Evolutionary conservation across 1,140 invertebrate species (phyloP).

Genomic region (Drosophila nebulosa): DNA sequence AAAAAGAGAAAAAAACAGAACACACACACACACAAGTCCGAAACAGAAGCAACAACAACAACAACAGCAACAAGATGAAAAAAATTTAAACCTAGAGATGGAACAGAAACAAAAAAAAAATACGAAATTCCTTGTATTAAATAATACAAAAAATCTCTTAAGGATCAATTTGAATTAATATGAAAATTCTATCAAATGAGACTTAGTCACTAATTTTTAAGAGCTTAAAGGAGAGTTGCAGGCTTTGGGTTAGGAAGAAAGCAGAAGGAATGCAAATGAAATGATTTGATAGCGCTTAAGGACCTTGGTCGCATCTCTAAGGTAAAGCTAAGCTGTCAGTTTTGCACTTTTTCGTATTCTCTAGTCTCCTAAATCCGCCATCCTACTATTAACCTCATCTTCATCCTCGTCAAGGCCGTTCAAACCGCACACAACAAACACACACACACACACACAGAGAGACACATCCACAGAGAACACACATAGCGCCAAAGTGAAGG

Average conservation of each 20-base stretch:
- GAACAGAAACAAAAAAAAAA: neutral
- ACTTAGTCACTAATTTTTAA: neutral
- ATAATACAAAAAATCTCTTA: too few relatives aligned
- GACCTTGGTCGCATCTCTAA: neutral
- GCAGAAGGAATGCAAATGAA: neutral
- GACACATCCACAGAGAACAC: neutral
- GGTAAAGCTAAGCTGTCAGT: constrained; percentile 24
- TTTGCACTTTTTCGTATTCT: constrained; percentile 38
- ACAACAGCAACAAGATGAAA: constrained; percentile 26
- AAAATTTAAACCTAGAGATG: constrained; percentile 8
- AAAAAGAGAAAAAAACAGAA: neutral
- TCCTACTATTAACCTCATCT: constrained; percentile 6
- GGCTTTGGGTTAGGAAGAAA: neutral
- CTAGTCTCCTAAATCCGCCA: constrained; percentile 17
- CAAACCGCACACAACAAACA: neutral
- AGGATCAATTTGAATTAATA: too few relatives aligned
- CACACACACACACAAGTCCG: neutral
- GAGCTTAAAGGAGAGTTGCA: too few relatives aligned
- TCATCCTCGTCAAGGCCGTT: constrained; percentile 42
- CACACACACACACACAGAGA: constrained; percentile 5
- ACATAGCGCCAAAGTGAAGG: constrained; percentile 12
- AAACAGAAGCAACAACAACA: constrained; percentile 25
- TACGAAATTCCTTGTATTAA: neutral
- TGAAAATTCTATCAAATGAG: too few relatives aligned
- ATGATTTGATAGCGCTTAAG: neutral